Evolutionary conservation across 2,888 invertebrate species (phyloP).

Genomic region (Coleophora deauratella): DNA sequence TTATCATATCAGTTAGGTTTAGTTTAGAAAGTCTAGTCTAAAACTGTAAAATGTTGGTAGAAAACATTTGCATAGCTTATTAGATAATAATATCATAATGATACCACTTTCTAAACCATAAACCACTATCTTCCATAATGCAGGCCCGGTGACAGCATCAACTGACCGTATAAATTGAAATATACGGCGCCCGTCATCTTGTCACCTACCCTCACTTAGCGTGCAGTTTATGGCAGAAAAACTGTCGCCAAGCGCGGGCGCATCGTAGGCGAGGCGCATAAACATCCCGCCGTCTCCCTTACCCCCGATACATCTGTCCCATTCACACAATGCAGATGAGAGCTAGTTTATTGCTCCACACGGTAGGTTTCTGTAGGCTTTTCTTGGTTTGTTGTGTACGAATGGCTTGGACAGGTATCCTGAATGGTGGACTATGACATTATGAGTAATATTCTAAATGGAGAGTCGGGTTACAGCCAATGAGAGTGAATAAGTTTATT

Average conservation of each 20-base stretch:
- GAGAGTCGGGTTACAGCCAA: too few species aligned
- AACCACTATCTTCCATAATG: too few species aligned
- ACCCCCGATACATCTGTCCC: conserved; percentile 15
- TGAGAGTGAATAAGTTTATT: too few species aligned
- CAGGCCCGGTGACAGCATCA: too few species aligned
- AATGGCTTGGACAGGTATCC: too few species aligned
- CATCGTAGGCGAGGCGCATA: conserved; percentile 45
- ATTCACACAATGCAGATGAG: conserved; percentile 46
- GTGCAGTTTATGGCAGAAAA: conserved; percentile 44
- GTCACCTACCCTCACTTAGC: conserved; percentile 31
- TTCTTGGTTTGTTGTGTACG: too few species aligned
- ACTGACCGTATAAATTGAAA: conserved; percentile 25
- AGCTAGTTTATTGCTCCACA: conserved; percentile 45
- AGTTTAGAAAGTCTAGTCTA: too few species aligned
- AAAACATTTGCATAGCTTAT: not conserved
- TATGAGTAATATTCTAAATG: too few species aligned
- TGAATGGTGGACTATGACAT: too few species aligned
- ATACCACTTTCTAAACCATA: too few species aligned
- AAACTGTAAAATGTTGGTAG: too few species aligned
- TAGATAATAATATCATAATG: not conserved
- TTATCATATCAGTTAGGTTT: too few species aligned
- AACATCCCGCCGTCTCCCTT: conserved; percentile 35
- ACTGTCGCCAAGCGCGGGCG: conserved; percentile 42
- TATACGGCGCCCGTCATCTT: conserved; percentile 30
- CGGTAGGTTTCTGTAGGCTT: conserved; percentile 17